phyloP scores from a whole-genome alignment of 2,888 invertebrate species.

The Chrysina gloriosa region DNA sequence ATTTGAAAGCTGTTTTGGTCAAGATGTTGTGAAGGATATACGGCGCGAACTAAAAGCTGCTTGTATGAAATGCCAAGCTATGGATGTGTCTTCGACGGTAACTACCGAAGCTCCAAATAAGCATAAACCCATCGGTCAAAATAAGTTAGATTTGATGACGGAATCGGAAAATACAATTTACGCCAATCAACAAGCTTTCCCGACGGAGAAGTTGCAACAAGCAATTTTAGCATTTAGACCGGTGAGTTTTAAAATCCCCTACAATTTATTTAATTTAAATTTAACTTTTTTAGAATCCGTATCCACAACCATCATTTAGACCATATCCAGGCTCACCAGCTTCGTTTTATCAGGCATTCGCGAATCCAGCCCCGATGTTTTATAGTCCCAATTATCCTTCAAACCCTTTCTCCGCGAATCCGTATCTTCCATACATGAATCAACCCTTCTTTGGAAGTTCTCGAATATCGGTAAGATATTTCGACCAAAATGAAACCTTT shows the following conservation, averaged over 20 bases:
- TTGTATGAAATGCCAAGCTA: slow-evolving; percentile 72
- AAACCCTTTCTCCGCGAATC: slow-evolving; percentile 50
- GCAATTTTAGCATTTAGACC: slow-evolving; percentile 71
- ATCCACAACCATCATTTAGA: slow-evolving; percentile 64
- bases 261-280: not conserved
- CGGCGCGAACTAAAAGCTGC: slow-evolving; percentile 76
- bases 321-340: slow-evolving; percentile 64
- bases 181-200: slow-evolving; percentile 59
- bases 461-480: slow-evolving; percentile 69
- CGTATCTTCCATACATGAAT: slow-evolving; percentile 63
- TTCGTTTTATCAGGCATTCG: slow-evolving; percentile 67
- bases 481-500: not conserved
- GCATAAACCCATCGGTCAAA: slow-evolving; percentile 10
- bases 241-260: slow-evolving; percentile 58
- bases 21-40: slow-evolving; percentile 75
- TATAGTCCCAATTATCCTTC: slow-evolving; percentile 49
- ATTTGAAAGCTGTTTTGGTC: slow-evolving; percentile 78
- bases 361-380: slow-evolving; percentile 63
- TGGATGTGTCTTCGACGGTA: slow-evolving; percentile 62
- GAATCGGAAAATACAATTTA: slow-evolving; percentile 50
- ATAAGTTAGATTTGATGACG: slow-evolving; percentile 17
- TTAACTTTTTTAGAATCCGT: slow-evolving; percentile 56
- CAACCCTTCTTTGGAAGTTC: slow-evolving; percentile 62
- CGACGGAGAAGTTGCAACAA: slow-evolving; percentile 67
- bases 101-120: slow-evolving; percentile 42